These are phyloP conservation scores for Whitmania pigra DNA, from an alignment of 1,140 invertebrate genomes.

Conservation along the genomic window DNA sequence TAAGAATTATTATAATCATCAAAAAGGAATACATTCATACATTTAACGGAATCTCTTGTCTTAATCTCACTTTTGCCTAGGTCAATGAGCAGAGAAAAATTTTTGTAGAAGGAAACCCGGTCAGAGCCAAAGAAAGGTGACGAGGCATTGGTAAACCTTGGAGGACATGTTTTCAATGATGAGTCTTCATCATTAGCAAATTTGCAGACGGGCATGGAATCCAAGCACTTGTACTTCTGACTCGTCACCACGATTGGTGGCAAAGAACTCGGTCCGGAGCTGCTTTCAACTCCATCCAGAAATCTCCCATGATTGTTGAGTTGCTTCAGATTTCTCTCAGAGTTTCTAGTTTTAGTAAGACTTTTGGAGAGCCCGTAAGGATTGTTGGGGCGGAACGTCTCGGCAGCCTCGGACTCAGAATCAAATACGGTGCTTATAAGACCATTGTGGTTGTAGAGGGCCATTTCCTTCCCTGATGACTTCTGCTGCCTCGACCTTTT, in stretches of 20 bases:
- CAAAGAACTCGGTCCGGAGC: background rate
- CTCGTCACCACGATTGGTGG: background rate
- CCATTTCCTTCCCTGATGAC: background rate
- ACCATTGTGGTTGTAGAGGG: background rate
- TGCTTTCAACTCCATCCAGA: background rate
- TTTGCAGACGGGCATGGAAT: background rate
- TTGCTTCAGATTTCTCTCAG: slow-evolving; percentile 6
- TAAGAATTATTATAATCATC: too few relatives aligned
- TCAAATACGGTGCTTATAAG: background rate
- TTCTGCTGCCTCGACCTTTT: slow-evolving; percentile 6
- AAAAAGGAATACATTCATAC: too few relatives aligned
- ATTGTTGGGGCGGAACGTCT: background rate
- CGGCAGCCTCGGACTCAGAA: background rate
- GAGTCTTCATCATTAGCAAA: background rate
- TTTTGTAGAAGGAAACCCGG: background rate
- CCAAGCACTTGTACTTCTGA: background rate
- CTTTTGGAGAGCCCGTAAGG: background rate
- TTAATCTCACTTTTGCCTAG: slow-evolving; percentile 2
- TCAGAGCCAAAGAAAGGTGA: background rate
- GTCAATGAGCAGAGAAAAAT: slow-evolving; percentile 11
- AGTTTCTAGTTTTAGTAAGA: slow-evolving; percentile 11
- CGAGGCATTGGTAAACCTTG: too few relatives aligned
- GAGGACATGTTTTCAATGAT: background rate
- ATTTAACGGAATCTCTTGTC: too few relatives aligned
- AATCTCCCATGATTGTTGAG: background rate